Base-by-base conservation (phyloP, 2,113 vertebrate genomes). In the Melierax canorus region DNA sequence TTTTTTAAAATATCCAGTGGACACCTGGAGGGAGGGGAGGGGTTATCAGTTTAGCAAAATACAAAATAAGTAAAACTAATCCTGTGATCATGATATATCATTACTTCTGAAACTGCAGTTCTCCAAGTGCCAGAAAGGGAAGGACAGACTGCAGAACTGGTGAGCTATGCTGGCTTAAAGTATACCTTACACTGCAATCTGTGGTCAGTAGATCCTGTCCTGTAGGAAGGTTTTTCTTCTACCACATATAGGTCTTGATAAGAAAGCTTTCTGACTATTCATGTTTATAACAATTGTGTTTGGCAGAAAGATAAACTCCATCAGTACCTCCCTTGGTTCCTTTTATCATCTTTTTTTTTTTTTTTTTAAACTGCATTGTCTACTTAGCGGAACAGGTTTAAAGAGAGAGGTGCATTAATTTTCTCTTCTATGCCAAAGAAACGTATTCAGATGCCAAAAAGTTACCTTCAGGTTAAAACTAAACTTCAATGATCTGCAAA, bases 231-330 rank as follows among this genome's bases (percentile, higher is more conserved):
- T 9, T 81, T 55, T 86, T 48, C 38, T 68, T 43, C 66, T 21
- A 32, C 27, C 29, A 45, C 21, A 12, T 2, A 0, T 2, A 32
- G 48, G 20, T 10, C 58, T 62, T 45, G 34, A 21, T 3, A 73
- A 55, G 24, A 73, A 77, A 82, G 46, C 9, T 51, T 86, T 84
- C 46, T 55, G 15, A 51, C 32, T 68, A 18, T 27, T 84, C 12
- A 15, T 8, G 20, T 38, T 85, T 34, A 29, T 74, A 38, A 92
- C 23, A 86, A 43, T 41, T 27, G 5, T 9, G 66, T 71, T 71
- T 36, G 59, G 14, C 45, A 81, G 18, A 80, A 88, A 69, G 48
- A 64, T 26, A 43, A 88, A 77, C 32, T 24, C 32, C 34, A 2
- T 12, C 6, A 66, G 19, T 10, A 53, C 41, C 13, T 51, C 23